These are phyloP conservation scores for Archaeoteleia sp. DNA, from an alignment of 2,888 invertebrate genomes.

Conservation along the genomic window DNA sequence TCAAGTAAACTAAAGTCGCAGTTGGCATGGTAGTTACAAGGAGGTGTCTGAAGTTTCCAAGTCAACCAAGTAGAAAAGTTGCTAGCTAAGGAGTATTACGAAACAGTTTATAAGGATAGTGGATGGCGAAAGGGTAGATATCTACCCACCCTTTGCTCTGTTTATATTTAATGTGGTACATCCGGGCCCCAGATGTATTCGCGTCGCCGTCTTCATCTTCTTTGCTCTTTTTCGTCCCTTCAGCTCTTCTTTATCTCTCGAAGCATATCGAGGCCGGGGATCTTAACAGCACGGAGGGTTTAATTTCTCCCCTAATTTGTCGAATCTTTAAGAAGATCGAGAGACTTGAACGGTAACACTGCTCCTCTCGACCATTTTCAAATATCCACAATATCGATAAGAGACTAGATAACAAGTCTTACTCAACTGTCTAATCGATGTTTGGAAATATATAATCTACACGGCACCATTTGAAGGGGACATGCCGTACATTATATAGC, in stretches of 20 bases:
- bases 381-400: slow-evolving; percentile 20
- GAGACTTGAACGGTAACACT: slow-evolving; percentile 26
- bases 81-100: slow-evolving; percentile 46
- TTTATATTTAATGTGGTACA: slow-evolving; percentile 47
- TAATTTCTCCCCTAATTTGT: slow-evolving; percentile 50
- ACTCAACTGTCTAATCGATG: background rate
- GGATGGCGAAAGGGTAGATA: slow-evolving; percentile 40
- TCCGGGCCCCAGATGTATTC: slow-evolving; percentile 38
- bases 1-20: slow-evolving; percentile 14
- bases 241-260: slow-evolving; percentile 46
- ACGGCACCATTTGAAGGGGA: no score
- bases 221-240: slow-evolving; percentile 42
- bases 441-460: no score
- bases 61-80: slow-evolving; percentile 51
- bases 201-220: slow-evolving; percentile 24
- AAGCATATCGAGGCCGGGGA: slow-evolving; percentile 41
- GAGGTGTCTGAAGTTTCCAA: slow-evolving; percentile 42
- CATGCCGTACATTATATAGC: no score
- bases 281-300: slow-evolving; percentile 42
- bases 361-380: slow-evolving; percentile 25
- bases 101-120: slow-evolving; percentile 41
- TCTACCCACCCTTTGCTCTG: slow-evolving; percentile 39
- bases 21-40: slow-evolving; percentile 18
- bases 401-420: slow-evolving; percentile 16
- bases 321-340: slow-evolving; percentile 43